phyloP scores from a whole-genome alignment of 1,140 invertebrate genomes.

The Pogonomyrmex barbatus region DNA sequence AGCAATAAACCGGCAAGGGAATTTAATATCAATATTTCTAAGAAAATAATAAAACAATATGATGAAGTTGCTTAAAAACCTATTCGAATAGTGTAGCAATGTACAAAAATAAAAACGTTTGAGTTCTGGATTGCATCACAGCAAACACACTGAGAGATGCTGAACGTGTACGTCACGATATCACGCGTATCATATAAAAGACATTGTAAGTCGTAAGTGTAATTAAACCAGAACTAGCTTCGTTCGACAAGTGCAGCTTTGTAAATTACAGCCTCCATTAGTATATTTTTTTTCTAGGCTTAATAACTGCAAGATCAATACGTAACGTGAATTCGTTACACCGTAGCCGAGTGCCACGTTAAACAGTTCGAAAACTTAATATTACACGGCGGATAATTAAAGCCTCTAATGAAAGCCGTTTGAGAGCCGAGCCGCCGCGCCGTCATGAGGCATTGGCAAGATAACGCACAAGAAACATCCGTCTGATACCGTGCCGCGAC shows the following conservation, averaged over 20 bases:
- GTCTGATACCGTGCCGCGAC: background rate
- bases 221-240: constrained; percentile 56
- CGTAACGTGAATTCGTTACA: constrained; percentile 18
- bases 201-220: constrained; percentile 10
- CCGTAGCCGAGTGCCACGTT: constrained; percentile 13
- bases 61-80: background rate
- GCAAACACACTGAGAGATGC: background rate
- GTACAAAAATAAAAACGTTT: background rate
- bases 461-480: constrained; percentile 22
- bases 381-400: constrained; percentile 55
- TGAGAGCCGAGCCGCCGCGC: constrained; percentile 41
- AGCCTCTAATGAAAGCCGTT: constrained; percentile 35
- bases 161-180: constrained; percentile 7
- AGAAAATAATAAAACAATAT: constrained; percentile 37
- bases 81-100: background rate
- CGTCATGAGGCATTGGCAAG: background rate
- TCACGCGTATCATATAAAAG: background rate
- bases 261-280: constrained; percentile 43
- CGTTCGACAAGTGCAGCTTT: constrained; percentile 22
- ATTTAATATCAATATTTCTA: constrained; percentile 34
- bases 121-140: constrained; percentile 7
- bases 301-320: constrained; percentile 29
- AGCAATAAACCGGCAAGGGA: background rate
- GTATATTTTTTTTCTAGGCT: background rate
- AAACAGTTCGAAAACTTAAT: constrained; percentile 56